Conservation (phyloP, 2,797 vertebrate species). For the Heteromormyrus szaboi region DNA sequence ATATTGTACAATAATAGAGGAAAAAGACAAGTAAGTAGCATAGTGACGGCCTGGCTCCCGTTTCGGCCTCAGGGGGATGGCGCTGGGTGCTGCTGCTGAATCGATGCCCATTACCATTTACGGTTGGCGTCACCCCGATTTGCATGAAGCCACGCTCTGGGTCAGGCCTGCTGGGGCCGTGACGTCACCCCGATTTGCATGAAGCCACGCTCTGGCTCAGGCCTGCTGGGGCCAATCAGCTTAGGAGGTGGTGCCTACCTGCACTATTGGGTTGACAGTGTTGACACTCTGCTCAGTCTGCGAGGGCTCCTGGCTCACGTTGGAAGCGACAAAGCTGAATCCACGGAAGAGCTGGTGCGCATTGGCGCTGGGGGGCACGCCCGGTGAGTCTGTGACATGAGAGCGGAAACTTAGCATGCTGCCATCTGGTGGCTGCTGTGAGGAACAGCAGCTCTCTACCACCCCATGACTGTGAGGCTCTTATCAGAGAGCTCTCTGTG, state of each 20-base stretch:
- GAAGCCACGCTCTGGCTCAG: neutral
- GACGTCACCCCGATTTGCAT: neutral
- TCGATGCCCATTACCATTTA: neutral
- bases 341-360: constrained; percentile 91
- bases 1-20: neutral
- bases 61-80: neutral
- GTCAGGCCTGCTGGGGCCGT: too few relatives aligned
- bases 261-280: constrained; percentile 75
- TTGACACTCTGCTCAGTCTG: constrained; percentile 58
- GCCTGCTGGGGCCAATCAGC: neutral
- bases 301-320: constrained; percentile 67
- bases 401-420: neutral
- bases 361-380: constrained; percentile 87
- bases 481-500: neutral
- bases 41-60: neutral
- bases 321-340: constrained; percentile 92
- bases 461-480: neutral
- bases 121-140: too few relatives aligned
- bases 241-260: constrained; percentile 60
- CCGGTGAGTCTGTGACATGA: constrained; percentile 77
- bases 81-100: neutral
- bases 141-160: too few relatives aligned
- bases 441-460: neutral
- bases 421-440: neutral
- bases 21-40: neutral